These are phyloP conservation scores for Autographa gamma DNA, from an alignment of 2,888 invertebrate species.

Conservation along the genomic window DNA sequence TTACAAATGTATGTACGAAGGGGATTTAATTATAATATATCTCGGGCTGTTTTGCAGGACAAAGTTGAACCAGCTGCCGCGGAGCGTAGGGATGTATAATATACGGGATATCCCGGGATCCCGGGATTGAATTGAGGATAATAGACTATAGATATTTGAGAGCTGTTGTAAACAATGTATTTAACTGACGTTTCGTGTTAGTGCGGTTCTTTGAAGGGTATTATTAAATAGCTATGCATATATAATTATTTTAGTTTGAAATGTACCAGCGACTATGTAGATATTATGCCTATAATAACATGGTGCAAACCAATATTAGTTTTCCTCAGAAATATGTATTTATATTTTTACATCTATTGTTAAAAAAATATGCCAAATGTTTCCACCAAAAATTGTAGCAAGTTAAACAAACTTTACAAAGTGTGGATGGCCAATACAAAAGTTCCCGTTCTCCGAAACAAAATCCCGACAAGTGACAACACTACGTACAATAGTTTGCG, in stretches of 20 bases:
- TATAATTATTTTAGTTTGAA: not conserved
- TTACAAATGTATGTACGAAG: constrained; percentile 13
- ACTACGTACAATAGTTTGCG: constrained; percentile 46
- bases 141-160: not conserved
- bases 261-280: not conserved
- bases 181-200: not conserved
- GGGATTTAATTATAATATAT: constrained; percentile 36
- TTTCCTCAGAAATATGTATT: no score
- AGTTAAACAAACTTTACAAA: not conserved
- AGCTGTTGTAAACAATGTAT: not conserved
- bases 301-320: no score
- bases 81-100: constrained; percentile 29
- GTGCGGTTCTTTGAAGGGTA: not conserved
- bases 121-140: not conserved
- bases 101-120: constrained; percentile 19
- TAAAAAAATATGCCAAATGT: not conserved
- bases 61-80: constrained; percentile 39
- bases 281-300: no score
- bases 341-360: no score
- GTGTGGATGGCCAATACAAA: not conserved
- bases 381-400: not conserved
- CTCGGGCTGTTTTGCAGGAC: constrained; percentile 27
- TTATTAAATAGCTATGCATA: not conserved
- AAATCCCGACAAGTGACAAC: constrained; percentile 22
- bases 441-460: constrained; percentile 4